These are phyloP conservation scores for Sparus aurata DNA, from an alignment of 2,797 vertebrate species.

Conservation along the genomic window DNA sequence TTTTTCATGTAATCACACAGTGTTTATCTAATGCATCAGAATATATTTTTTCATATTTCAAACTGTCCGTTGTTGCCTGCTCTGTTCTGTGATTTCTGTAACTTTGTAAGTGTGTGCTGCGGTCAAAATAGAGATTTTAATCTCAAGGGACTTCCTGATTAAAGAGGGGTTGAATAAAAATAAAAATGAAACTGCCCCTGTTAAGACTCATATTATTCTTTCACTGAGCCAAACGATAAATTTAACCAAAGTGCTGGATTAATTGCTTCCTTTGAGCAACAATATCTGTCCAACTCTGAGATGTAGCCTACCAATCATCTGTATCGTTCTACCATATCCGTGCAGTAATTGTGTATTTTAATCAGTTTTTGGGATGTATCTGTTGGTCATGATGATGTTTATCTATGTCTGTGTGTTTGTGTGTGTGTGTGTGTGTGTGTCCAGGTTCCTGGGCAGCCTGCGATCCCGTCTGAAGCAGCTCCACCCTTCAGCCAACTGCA, in stretches of 20 bases:
- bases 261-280: not conserved
- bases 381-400: no score
- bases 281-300: not conserved
- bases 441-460: slow-evolving; percentile 93
- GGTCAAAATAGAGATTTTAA: no score
- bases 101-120: no score
- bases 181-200: no score
- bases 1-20: not conserved
- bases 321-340: no score
- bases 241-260: not conserved
- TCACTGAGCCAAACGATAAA: not conserved
- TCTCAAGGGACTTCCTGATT: no score
- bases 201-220: not conserved
- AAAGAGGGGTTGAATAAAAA: no score
- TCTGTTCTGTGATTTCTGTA: no score
- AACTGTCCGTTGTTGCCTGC: no score
- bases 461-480: slow-evolving; percentile 92
- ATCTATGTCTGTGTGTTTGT: not conserved
- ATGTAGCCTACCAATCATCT: not conserved
- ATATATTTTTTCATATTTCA: no score
- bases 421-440: not conserved
- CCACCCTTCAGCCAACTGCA: slow-evolving; percentile 95
- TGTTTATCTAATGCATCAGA: no score
- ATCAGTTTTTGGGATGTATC: not conserved
- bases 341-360: not conserved